A percentile compares a stretch with the other conserved stretches of the same genome.
Evolutionary conservation across 2,113 vertebrate species (phyloP).

Genomic region (Arothron firmamentum): DNA sequence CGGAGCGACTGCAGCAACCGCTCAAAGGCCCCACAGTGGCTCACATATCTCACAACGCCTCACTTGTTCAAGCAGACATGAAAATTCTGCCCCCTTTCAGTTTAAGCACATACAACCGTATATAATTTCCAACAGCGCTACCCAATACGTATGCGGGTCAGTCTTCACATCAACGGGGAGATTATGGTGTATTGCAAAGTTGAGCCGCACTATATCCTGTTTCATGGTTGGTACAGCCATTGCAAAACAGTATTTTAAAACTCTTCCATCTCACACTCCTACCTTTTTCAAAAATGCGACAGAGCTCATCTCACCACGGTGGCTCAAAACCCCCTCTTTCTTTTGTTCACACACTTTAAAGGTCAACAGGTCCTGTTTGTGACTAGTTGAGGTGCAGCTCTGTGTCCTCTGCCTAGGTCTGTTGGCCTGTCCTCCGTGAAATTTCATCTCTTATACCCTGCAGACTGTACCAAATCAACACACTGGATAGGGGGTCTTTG

Average conservation of each 20-base stretch:
- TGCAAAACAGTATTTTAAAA: neutral
- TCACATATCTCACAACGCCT: slow-evolving; percentile 36
- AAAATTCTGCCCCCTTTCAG: slow-evolving; percentile 36
- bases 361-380: slow-evolving; percentile 39
- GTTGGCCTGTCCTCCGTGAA: slow-evolving; percentile 28
- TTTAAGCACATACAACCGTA: slow-evolving; percentile 30
- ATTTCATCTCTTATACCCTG: slow-evolving; percentile 38
- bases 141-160: neutral
- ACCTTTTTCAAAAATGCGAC: no score
- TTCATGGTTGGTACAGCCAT: neutral
- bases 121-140: neutral
- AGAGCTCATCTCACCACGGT: no score
- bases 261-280: no score
- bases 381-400: slow-evolving; percentile 22
- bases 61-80: slow-evolving; percentile 29
- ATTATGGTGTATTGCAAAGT: no score
- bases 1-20: neutral
- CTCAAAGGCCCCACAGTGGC: slow-evolving; percentile 1
- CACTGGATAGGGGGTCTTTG: slow-evolving; percentile 19
- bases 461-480: slow-evolving; percentile 38
- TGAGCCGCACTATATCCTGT: no score
- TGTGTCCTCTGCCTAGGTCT: slow-evolving; percentile 16
- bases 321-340: slow-evolving; percentile 24
- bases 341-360: slow-evolving; percentile 18
- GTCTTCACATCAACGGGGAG: no score